phyloP scores from a whole-genome alignment of 2,888 invertebrate species.

The Rhimphoctona megacephalus region DNA sequence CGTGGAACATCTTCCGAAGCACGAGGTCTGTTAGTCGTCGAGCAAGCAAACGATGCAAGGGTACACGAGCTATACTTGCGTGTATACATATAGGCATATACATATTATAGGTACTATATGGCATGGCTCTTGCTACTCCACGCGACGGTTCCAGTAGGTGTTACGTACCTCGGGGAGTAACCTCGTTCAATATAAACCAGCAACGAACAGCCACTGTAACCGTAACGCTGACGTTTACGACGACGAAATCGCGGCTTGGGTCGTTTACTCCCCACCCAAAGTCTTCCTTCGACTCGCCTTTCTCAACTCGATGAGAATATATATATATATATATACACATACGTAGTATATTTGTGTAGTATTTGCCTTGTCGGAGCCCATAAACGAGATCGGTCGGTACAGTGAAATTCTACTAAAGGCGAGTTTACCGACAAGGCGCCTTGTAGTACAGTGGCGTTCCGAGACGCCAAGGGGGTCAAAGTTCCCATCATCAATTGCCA shows the following conservation, averaged over 20 bases:
- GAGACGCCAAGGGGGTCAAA: slow-evolving; percentile 48
- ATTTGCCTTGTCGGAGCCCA: slow-evolving; percentile 24
- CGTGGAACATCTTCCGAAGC: slow-evolving; percentile 75
- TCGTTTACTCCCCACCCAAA: slow-evolving; percentile 81
- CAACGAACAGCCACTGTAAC: slow-evolving; percentile 84
- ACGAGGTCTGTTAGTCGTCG: slow-evolving; percentile 61
- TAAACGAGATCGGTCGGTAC: slow-evolving; percentile 57
- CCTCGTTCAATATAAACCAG: slow-evolving; percentile 85
- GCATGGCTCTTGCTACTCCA: slow-evolving; percentile 55
- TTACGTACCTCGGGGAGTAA: slow-evolving; percentile 85
- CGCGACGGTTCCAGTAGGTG: slow-evolving; percentile 81
- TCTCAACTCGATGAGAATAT: slow-evolving; percentile 53
- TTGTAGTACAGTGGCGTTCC: slow-evolving; percentile 50
- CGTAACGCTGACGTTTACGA: slow-evolving; percentile 85
- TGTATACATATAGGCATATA: slow-evolving; percentile 47
- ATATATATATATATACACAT: slow-evolving; percentile 14
- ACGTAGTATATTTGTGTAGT: slow-evolving; percentile 9
- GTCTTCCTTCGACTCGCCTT: slow-evolving; percentile 66
- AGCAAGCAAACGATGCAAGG: slow-evolving; percentile 62
- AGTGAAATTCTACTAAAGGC: slow-evolving; percentile 35
- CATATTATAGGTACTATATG: slow-evolving; percentile 27
- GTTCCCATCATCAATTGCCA: slow-evolving; percentile 55
- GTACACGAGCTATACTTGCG: slow-evolving; percentile 16
- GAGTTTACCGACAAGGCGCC: slow-evolving; percentile 55
- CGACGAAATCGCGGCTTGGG: slow-evolving; percentile 84